Conservation (phyloP, 2,113 vertebrate species). For the Callipepla californica region DNA sequence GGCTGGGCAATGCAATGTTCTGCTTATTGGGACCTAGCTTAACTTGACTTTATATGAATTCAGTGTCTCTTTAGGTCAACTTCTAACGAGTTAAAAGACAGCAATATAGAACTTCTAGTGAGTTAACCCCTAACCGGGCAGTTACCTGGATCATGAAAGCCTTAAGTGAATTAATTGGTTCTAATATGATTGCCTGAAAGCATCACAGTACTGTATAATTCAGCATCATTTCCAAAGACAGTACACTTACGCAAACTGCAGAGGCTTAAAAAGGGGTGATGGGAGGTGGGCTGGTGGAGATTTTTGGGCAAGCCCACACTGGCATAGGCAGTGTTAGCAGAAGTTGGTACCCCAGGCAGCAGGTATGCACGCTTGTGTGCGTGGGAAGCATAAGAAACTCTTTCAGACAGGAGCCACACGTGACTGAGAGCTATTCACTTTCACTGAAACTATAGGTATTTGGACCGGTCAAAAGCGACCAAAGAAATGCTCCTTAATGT, state of each 20-base stretch:
- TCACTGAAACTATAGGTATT: background rate
- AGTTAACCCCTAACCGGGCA: rapidly evolving
- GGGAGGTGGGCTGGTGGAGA: background rate
- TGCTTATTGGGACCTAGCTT: background rate
- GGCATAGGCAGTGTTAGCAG: background rate
- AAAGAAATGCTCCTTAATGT: background rate
- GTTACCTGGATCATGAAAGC: background rate
- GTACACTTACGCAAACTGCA: background rate
- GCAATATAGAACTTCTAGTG: background rate
- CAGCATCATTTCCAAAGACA: background rate
- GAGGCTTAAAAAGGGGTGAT: background rate
- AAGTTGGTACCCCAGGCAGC: rapidly evolving
- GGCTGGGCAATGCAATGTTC: background rate
- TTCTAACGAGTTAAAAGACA: background rate
- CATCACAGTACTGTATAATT: background rate
- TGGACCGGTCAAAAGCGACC: background rate
- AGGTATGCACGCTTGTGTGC: background rate
- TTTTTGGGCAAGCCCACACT: background rate
- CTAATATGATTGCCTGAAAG: background rate
- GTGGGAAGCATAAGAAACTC: background rate
- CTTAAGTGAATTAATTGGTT: background rate
- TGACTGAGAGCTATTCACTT: background rate
- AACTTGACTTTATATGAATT: background rate
- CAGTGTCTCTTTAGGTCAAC: background rate
- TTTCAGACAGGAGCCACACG: background rate